Percentiles rank a stretch among this genome's conserved stretches.
Evolutionary conservation across 2,888 invertebrate genomes (phyloP).

Genomic region (Euclidia mi): DNA sequence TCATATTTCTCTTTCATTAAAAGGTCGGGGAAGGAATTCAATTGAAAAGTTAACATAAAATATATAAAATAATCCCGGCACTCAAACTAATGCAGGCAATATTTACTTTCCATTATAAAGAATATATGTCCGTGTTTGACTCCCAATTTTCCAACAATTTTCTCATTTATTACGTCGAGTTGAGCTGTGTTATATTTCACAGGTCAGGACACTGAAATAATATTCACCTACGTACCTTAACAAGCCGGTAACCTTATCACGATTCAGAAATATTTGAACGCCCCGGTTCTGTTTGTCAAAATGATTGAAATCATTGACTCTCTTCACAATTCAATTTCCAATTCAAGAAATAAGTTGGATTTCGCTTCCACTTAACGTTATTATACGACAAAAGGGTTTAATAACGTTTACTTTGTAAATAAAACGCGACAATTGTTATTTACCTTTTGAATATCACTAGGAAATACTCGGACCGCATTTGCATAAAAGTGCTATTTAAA

Average conservation of each 20-base stretch:
- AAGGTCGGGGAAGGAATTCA: constrained; percentile 3
- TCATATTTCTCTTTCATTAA: background rate
- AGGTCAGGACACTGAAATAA: constrained; percentile 58
- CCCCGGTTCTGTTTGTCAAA: constrained; percentile 53
- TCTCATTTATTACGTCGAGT: constrained; percentile 52
- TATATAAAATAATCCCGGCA: constrained; percentile 24
- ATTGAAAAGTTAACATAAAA: constrained; percentile 14
- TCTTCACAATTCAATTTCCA: constrained; percentile 44
- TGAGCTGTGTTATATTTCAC: constrained; percentile 51
- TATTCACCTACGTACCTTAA: constrained; percentile 54
- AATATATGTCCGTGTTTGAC: constrained; percentile 61
- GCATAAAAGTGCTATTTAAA: constrained; percentile 56
- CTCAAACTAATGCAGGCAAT: constrained; percentile 38
- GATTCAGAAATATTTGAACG: constrained; percentile 50
- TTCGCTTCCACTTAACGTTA: constrained; percentile 26
- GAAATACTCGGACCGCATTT: constrained; percentile 40
- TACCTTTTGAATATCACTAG: constrained; percentile 42
- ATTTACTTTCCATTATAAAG: constrained; percentile 60
- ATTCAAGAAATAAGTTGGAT: constrained; percentile 33
- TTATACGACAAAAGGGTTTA: constrained; percentile 30
- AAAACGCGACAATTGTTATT: constrained; percentile 45
- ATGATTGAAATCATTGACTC: constrained; percentile 49
- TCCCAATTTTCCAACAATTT: constrained; percentile 69
- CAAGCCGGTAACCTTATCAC: constrained; percentile 58
- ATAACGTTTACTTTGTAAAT: constrained; percentile 47